phyloP scores from a whole-genome alignment of 2,113 vertebrate species.

The Notothenia coriiceps region DNA sequence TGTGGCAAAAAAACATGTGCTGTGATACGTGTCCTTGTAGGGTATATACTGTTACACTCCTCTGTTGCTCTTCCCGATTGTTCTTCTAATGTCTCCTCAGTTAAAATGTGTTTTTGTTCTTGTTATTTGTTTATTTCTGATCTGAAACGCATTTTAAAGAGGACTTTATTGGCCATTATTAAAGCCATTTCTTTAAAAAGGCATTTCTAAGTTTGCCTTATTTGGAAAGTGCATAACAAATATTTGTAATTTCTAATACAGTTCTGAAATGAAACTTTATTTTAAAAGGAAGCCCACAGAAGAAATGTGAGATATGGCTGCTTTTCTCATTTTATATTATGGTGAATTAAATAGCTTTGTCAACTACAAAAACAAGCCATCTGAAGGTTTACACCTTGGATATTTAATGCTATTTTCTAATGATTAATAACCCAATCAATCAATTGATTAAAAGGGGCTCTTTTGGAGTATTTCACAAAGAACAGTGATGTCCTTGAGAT shows the following conservation, averaged over 20 bases:
- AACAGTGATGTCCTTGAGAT: not conserved
- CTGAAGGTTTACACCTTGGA: not conserved
- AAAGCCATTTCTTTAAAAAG: not conserved
- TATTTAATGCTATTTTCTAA: not conserved
- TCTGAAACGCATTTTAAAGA: not conserved
- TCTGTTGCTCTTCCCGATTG: not conserved
- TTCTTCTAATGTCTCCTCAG: not conserved
- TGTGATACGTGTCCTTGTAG: not conserved
- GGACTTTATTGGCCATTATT: not conserved
- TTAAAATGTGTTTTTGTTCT: not conserved
- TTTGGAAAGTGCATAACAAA: not conserved
- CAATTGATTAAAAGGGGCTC: not conserved
- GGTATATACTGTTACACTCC: not conserved
- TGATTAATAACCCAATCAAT: not conserved
- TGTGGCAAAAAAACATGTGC: not conserved
- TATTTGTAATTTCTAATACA: too few relatives aligned
- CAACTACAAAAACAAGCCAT: not conserved
- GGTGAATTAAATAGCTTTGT: not conserved
- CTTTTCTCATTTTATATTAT: not conserved
- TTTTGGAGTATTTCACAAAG: not conserved
- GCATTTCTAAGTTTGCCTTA: not conserved
- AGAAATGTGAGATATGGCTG: not conserved
- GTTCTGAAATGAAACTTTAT: not conserved
- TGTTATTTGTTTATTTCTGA: not conserved
- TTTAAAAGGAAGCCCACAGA: not conserved